Base-by-base conservation (phyloP, 2,113 vertebrate species). In the Macquaria ambigua region DNA sequence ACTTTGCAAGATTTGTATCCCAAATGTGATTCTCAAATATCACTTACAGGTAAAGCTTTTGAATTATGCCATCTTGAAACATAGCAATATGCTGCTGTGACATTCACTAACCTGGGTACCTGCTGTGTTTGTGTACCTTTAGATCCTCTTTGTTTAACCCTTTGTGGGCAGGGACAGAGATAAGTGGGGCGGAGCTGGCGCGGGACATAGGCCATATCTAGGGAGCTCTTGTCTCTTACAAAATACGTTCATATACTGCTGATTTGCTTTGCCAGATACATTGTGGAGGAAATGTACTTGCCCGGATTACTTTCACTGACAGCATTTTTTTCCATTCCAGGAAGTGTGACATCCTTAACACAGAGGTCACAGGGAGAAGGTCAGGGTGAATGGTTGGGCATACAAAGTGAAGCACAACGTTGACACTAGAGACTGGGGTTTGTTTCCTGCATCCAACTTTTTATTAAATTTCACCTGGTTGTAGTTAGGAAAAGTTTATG, bases 341-440 rank as follows among this genome's bases (percentile, higher is more conserved):
- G 7, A 72, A 59, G 15, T 43, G 37, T 69, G 46, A 55, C 16
- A 74, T 69, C n/a, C 34, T 64, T 37, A 34, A 77, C n/a, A 23
- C 31, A 21, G 41, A 53, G 41, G 28, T 59, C 53, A 58, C 15
- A 55, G 18, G 31, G 18, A 78, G 15, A 46, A 14, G 34, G n/a
- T 58, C 72, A 21, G 72, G 23, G 48, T 56, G 52, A 46, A 46
- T 61, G 55, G 68, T 80, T 37, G 64, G 77, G 56, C 41, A 48
- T 14, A 48, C 56, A 62, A 48, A 72, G 52, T 39, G 21, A 71
- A 46, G n/a, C 63, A 41, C 23, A 76, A 12, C n/a, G 8, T 31
- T 66, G 21, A 66, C 62, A 55, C 2, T 41, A 21, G 48, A 55
- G 11, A 50, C 21, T 48, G 9, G 12, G 3, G 25, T 46, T 70